These are phyloP conservation scores for Euspilapteryx auroguttella DNA, from an alignment of 2,888 invertebrate species.

Conservation along the genomic window DNA sequence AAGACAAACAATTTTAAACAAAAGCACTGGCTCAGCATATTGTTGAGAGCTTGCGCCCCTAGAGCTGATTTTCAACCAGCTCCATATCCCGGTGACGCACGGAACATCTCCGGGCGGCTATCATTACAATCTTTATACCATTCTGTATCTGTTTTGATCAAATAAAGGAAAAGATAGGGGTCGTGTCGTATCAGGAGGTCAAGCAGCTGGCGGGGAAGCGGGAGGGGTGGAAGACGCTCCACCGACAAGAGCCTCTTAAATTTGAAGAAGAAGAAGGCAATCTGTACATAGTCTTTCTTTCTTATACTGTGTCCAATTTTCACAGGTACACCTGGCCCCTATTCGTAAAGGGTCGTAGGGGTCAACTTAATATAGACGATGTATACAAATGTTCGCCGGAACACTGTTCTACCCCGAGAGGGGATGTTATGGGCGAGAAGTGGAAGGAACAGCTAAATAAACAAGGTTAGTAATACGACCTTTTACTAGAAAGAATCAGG, in stretches of 20 bases:
- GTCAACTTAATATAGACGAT: slow-evolving; percentile 47
- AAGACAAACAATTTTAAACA: no score
- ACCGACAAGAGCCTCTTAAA: no score
- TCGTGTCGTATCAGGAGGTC: slow-evolving; percentile 1
- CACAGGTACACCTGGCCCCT: slow-evolving; percentile 41
- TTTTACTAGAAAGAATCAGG: background rate
- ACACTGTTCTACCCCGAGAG: slow-evolving; percentile 33
- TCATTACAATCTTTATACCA: no score
- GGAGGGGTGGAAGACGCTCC: no score
- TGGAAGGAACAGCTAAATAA: slow-evolving; percentile 30
- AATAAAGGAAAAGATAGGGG: no score
- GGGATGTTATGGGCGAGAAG: slow-evolving; percentile 25
- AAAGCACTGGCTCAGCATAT: no score
- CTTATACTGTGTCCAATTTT: no score
- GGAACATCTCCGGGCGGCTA: no score
- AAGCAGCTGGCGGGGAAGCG: no score
- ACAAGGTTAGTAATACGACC: slow-evolving; percentile 15
- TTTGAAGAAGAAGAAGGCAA: background rate
- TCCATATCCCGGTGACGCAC: no score
- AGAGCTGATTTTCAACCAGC: no score
- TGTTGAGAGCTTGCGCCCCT: no score
- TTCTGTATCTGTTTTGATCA: slow-evolving; percentile 5
- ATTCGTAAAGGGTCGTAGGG: slow-evolving; percentile 39
- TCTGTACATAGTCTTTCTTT: slow-evolving; percentile 1
- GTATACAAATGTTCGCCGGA: slow-evolving; percentile 41